Evolutionary conservation across 2,888 invertebrate species (phyloP).

Genomic region (Phania funesta): DNA sequence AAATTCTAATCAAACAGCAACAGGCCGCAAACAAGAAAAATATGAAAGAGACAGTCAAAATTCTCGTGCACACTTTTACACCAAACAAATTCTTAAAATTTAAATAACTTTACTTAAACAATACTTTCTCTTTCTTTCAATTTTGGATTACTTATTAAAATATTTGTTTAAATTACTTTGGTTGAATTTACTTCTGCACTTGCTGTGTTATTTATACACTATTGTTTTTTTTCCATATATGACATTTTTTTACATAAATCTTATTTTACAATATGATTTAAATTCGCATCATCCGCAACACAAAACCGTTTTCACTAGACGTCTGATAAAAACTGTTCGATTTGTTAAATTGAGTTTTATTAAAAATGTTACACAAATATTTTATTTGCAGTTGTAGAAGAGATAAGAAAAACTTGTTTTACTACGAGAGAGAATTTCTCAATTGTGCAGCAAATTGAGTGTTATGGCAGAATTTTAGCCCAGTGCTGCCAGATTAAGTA

Average conservation of each 20-base stretch:
- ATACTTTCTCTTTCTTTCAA: background rate
- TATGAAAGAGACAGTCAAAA: constrained; percentile 1
- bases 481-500: too few relatives aligned
- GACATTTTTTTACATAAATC: constrained; percentile 3
- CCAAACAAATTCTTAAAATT: background rate
- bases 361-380: too few relatives aligned
- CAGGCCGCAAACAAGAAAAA: constrained; percentile 28
- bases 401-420: too few relatives aligned
- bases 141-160: background rate
- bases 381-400: too few relatives aligned
- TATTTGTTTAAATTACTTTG: background rate
- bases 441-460: too few relatives aligned
- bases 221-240: constrained; percentile 23
- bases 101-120: background rate
- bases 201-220: background rate
- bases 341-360: constrained; percentile 48
- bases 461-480: too few relatives aligned
- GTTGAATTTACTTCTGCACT: background rate
- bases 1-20: constrained; percentile 49
- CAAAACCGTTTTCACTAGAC: constrained; percentile 54
- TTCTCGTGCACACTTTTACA: constrained; percentile 1
- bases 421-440: too few relatives aligned
- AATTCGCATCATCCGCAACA: constrained; percentile 34
- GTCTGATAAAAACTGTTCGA: constrained; percentile 65
- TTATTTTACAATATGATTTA: background rate